Base-by-base conservation (phyloP, 2,888 invertebrate genomes). In the Drosophila histrio region DNA sequence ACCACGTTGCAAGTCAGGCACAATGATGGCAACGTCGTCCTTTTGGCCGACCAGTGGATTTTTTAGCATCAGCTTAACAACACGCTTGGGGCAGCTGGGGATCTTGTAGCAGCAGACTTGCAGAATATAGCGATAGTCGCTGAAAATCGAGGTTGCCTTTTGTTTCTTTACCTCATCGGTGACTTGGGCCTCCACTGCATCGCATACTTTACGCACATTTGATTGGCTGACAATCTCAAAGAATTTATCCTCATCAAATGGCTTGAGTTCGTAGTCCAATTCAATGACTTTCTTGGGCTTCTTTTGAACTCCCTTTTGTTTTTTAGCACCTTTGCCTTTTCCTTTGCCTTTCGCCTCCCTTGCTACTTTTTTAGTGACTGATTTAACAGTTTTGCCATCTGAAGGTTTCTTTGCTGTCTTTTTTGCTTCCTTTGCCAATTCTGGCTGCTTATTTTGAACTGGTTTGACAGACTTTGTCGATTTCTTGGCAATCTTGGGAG, bases 11-110 rank as follows among this genome's bases (percentile, higher is more conserved):
- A 96, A 90, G 89, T 97, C 97, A 6, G 95, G 93, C 28, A 96
- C 96, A 87, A 97, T 94, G 11, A 97, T 90, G 68, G 96, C 96
- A 19, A 97, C 93, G 77, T 96, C 96, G 64, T 95, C 94, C 2
- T 93, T 93, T 2, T 94, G 92, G 28, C 93, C 92, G n/a, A 94
- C 91, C 38, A 96, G 90, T 2, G 94, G 93, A 88, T 96, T 93
- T 46, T 94, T 94, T 7, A 95, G 79, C 9, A 89, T 83, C 94
- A 96, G 91, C 90, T 94, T 94, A 3, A 95, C 91, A 73, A 94
- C 93, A 58, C 94, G 93, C 57, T 92, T 93, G 2, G 94, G 92
- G 28, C 92, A 92, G 70, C 93, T 93, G 24, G 95, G 94, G 54
- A 96, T 93, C 92, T 95, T 95, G 32, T 95, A 93, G 62, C 94